Evolutionary conservation across 2,888 invertebrate species (phyloP).

Genomic region (Lordiphosa andalusiaca): DNA sequence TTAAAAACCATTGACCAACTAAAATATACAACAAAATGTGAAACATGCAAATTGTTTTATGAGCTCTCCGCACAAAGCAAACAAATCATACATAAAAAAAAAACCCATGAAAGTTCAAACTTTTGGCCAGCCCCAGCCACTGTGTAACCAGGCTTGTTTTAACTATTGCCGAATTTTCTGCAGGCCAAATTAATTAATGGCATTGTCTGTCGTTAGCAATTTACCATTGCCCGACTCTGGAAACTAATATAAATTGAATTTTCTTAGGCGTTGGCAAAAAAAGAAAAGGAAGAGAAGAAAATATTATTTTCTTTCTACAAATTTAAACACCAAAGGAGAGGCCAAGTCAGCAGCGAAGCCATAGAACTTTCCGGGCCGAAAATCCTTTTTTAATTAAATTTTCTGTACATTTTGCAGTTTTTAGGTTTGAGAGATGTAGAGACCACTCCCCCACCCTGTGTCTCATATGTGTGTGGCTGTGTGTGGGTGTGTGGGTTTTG

Average conservation of each 20-base stretch:
- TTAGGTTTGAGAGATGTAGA: slow-evolving; percentile 60
- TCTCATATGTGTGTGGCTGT: slow-evolving; percentile 33
- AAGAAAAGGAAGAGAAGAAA: slow-evolving; percentile 24
- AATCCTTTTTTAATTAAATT: slow-evolving; percentile 72
- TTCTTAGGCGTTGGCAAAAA: slow-evolving; percentile 56
- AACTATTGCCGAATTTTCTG: slow-evolving; percentile 42
- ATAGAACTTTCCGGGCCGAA: slow-evolving; percentile 63
- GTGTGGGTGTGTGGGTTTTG: slow-evolving; percentile 3
- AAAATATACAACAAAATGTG: background rate
- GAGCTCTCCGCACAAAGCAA: slow-evolving; percentile 2
- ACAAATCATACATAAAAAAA: slow-evolving; percentile 1
- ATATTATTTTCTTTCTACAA: slow-evolving; percentile 27
- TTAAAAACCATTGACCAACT: background rate
- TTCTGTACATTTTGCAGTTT: slow-evolving; percentile 72
- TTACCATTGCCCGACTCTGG: slow-evolving; percentile 30
- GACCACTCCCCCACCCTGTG: slow-evolving; percentile 22
- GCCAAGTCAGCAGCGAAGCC: slow-evolving; percentile 62
- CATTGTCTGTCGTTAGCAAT: slow-evolving; percentile 55
- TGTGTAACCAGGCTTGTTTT: slow-evolving; percentile 19
- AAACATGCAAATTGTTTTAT: slow-evolving; percentile 15
- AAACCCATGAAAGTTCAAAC: no score
- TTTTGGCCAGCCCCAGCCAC: no score
- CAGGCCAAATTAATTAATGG: slow-evolving; percentile 62
- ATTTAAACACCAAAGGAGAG: slow-evolving; percentile 24
- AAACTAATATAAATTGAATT: slow-evolving; percentile 67